Percentiles rank a stretch among this genome's conserved stretches.
These are phyloP conservation scores for Chionoecetes opilio DNA, from an alignment of 1,140 invertebrate genomes.

Conservation along the genomic window DNA sequence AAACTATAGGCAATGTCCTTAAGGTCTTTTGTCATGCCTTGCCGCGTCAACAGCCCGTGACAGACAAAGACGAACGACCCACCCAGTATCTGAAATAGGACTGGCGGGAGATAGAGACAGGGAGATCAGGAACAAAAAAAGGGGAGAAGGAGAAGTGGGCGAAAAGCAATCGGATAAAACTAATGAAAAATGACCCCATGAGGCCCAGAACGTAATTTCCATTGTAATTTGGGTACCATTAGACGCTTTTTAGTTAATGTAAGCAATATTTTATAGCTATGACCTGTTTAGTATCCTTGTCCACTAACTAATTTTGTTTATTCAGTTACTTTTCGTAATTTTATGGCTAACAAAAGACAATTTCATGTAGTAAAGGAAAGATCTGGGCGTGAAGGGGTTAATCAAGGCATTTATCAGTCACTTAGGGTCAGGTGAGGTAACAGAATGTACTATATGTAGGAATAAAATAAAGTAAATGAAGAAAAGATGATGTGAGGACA, in stretches of 20 bases:
- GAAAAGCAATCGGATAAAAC: neutral
- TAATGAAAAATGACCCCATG: too few relatives aligned
- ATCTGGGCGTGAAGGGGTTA: too few relatives aligned
- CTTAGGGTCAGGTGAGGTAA: neutral
- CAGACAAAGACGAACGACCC: neutral
- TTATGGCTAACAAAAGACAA: too few relatives aligned
- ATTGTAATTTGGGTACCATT: too few relatives aligned
- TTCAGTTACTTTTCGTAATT: too few relatives aligned
- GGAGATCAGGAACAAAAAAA: neutral
- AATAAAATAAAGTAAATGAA: neutral
- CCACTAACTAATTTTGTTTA: too few relatives aligned
- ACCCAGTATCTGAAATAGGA: neutral
- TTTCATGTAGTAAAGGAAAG: too few relatives aligned
- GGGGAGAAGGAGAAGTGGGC: neutral
- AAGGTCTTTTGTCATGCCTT: neutral
- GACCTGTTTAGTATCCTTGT: too few relatives aligned
- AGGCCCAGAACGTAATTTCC: too few relatives aligned
- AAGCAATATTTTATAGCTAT: too few relatives aligned
- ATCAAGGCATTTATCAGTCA: neutral
- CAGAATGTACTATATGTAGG: neutral
- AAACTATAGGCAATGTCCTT: neutral
- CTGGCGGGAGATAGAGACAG: constrained; percentile 35
- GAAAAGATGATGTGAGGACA: neutral
- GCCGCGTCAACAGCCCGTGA: neutral
- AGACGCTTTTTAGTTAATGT: too few relatives aligned